phyloP scores from a whole-genome alignment of 2,113 vertebrate species.

The Pleuronectes platessa region DNA sequence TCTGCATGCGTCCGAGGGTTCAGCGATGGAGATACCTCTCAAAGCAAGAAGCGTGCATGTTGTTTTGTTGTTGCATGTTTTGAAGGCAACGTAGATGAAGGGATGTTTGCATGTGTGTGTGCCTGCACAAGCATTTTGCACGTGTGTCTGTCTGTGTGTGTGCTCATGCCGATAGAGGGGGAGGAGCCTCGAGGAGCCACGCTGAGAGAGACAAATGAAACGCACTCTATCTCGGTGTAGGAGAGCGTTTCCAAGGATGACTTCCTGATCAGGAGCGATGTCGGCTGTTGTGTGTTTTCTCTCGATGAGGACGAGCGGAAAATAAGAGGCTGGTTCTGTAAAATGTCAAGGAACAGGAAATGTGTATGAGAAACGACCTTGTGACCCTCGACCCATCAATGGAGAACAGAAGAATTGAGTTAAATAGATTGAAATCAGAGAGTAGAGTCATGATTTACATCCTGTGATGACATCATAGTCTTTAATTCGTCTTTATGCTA shows the following conservation, averaged over 20 bases:
- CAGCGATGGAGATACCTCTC: neutral
- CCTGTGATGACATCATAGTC: too few relatives aligned
- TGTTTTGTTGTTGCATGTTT: neutral
- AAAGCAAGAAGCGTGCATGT: neutral
- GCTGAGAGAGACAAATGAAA: slow-evolving; percentile 53
- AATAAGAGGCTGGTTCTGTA: slow-evolving; percentile 41
- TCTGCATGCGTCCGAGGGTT: slow-evolving; percentile 17
- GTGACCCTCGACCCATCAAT: too few relatives aligned
- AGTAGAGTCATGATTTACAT: too few relatives aligned
- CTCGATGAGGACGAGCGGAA: slow-evolving; percentile 20
- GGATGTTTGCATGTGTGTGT: neutral
- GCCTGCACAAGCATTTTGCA: neutral
- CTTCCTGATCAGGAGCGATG: slow-evolving; percentile 45
- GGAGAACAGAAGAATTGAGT: too few relatives aligned
- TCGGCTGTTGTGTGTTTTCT: slow-evolving; percentile 7
- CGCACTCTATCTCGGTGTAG: slow-evolving; percentile 23
- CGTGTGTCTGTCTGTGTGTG: neutral
- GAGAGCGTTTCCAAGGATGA: slow-evolving; percentile 49
- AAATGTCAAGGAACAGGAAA: slow-evolving; percentile 53
- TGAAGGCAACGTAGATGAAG: neutral
- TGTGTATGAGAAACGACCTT: neutral
- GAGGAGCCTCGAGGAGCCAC: neutral
- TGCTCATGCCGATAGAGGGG: neutral
- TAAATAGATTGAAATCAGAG: too few relatives aligned
- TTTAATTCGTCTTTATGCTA: too few relatives aligned